Percentiles rank a stretch among this genome's conserved stretches.
Evolutionary conservation across 2,888 invertebrate species (phyloP).

Genomic region (Pilophorus perplexus): DNA sequence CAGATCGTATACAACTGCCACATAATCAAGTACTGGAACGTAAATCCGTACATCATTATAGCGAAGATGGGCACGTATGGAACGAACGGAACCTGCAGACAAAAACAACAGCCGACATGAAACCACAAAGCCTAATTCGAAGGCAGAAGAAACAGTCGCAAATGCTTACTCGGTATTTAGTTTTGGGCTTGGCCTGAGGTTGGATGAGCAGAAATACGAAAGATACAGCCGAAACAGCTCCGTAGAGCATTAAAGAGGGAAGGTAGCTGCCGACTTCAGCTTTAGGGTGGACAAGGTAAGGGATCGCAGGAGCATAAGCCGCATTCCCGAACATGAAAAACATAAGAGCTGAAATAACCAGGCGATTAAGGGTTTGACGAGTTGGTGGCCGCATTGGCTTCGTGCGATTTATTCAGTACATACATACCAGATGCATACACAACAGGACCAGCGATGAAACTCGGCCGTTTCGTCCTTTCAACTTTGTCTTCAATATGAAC

Average conservation of each 20-base stretch:
- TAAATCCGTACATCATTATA: slow-evolving; percentile 6
- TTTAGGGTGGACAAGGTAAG: slow-evolving; percentile 1
- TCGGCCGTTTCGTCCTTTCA: background rate
- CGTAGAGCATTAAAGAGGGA: background rate
- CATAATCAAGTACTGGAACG: background rate
- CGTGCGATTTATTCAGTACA: no score
- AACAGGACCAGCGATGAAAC: background rate
- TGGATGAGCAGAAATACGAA: background rate
- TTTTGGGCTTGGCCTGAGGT: slow-evolving; percentile 17
- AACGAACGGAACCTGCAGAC: slow-evolving; percentile 5
- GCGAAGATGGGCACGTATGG: slow-evolving; percentile 3
- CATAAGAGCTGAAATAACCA: background rate
- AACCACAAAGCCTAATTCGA: no score
- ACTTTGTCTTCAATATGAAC: slow-evolving; percentile 13
- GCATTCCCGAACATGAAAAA: slow-evolving; percentile 20
- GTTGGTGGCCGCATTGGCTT: no score
- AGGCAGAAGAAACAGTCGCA: background rate
- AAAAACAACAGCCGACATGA: no score
- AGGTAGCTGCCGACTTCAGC: background rate
- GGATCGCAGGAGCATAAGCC: background rate
- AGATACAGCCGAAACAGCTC: background rate
- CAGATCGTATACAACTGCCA: background rate
- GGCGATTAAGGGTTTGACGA: no score
- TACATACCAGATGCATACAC: slow-evolving; percentile 5
- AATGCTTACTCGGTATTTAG: slow-evolving; percentile 8